These are phyloP conservation scores for Ceyx cyanopectus DNA, from an alignment of 2,113 vertebrate genomes.

Conservation along the genomic window DNA sequence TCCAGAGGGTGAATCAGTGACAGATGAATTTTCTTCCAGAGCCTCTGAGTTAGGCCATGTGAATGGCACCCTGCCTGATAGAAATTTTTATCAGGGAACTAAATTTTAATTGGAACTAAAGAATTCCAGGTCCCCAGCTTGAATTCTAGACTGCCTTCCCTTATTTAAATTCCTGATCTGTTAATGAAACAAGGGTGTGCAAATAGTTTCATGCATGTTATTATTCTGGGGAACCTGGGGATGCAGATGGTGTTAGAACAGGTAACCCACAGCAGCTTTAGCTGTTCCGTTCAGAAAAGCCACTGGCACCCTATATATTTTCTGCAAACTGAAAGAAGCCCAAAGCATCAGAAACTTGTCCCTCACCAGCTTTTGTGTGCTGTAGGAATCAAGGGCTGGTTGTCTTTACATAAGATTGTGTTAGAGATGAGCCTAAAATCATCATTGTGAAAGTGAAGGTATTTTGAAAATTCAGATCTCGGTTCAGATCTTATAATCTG, in stretches of 20 bases:
- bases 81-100: neutral
- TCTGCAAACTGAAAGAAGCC: neutral
- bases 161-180: neutral
- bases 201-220: neutral
- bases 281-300: neutral
- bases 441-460: neutral
- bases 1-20: neutral
- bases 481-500: neutral
- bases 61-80: neutral
- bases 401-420: neutral
- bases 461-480: neutral
- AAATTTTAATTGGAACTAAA: neutral
- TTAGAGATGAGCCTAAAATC: neutral
- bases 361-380: neutral
- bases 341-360: neutral
- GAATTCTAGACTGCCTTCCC: neutral
- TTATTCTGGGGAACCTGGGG: neutral
- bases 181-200: neutral
- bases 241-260: neutral
- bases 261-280: accelerated
- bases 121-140: neutral
- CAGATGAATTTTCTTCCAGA: neutral
- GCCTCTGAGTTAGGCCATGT: neutral
- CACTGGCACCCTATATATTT: neutral
- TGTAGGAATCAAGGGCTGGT: neutral